phyloP scores from a whole-genome alignment of 1,140 invertebrate species.

The Drosophila quadrilineata region DNA sequence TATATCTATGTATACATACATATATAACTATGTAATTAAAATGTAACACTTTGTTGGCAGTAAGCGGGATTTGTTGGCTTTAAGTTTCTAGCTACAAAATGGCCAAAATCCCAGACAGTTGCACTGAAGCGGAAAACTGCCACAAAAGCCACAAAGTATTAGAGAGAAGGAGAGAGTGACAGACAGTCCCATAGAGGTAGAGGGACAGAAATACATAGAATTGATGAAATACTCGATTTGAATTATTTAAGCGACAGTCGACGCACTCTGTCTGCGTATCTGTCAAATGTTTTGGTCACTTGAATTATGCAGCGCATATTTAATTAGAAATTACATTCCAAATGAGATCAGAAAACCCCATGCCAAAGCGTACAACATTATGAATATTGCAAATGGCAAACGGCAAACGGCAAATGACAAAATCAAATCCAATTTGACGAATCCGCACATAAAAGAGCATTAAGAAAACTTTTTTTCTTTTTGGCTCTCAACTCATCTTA shows the following conservation, averaged over 20 bases:
- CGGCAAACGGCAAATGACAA: not conserved
- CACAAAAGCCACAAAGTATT: constrained; percentile 18
- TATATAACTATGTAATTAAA: constrained; percentile 4
- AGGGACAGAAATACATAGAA: no score
- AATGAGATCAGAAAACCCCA: not conserved
- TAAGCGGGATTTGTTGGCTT: constrained; percentile 20
- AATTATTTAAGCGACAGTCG: not conserved
- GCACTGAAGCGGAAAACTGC: not conserved
- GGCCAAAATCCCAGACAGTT: no score
- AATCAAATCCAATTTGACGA: not conserved
- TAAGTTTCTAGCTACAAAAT: constrained; percentile 16
- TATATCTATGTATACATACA: no score
- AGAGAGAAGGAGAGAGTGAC: not conserved
- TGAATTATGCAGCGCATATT: constrained; percentile 38
- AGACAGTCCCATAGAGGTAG: no score
- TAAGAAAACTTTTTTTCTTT: not conserved
- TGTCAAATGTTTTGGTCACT: constrained; percentile 11
- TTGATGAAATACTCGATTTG: not conserved
- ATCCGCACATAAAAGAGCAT: constrained; percentile 9
- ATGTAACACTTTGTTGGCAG: constrained; percentile 35
- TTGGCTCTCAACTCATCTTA: not conserved
- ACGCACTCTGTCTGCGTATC: not conserved
- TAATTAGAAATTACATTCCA: constrained; percentile 53
- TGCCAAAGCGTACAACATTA: no score
- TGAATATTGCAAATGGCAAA: no score